Evolutionary conservation across 2,797 vertebrate genomes (phyloP).

Genomic region (Miichthys miiuy): DNA sequence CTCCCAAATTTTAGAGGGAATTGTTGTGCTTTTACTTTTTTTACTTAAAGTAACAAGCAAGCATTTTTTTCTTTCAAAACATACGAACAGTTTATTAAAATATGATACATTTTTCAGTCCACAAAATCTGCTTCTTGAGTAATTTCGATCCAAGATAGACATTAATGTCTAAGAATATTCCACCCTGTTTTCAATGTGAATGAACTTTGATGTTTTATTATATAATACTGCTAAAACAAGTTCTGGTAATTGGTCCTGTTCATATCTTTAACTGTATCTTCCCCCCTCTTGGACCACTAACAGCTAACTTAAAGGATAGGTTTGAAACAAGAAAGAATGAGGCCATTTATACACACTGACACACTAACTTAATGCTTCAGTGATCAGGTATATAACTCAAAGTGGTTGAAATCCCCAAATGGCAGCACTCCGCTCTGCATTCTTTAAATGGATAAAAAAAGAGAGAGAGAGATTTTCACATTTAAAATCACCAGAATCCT

Average conservation of each 20-base stretch:
- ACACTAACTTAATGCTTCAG: slow-evolving; percentile 1
- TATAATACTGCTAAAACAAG: no score
- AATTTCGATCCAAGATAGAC: neutral
- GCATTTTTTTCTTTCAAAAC: neutral
- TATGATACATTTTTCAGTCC: neutral
- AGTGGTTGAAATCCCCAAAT: slow-evolving; percentile 33
- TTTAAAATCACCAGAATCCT: neutral
- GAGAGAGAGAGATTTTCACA: neutral
- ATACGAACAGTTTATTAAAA: neutral
- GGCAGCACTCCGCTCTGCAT: neutral
- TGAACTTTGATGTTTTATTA: no score
- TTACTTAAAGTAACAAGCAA: no score
- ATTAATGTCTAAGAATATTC: neutral
- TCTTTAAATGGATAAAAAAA: neutral
- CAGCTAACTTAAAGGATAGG: no score
- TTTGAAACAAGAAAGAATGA: no score
- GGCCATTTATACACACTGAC: no score
- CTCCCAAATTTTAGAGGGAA: no score
- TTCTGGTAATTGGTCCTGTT: no score
- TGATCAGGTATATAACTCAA: slow-evolving; percentile 25
- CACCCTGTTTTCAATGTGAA: no score
- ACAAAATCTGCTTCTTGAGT: neutral
- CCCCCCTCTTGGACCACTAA: no score
- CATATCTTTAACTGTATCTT: no score
- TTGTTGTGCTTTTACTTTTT: no score